Evolutionary conservation across 1,140 invertebrate species (phyloP), one percentile per base, ranked within the genome.

Genomic region (Eriosoma lanigerum): DNA sequence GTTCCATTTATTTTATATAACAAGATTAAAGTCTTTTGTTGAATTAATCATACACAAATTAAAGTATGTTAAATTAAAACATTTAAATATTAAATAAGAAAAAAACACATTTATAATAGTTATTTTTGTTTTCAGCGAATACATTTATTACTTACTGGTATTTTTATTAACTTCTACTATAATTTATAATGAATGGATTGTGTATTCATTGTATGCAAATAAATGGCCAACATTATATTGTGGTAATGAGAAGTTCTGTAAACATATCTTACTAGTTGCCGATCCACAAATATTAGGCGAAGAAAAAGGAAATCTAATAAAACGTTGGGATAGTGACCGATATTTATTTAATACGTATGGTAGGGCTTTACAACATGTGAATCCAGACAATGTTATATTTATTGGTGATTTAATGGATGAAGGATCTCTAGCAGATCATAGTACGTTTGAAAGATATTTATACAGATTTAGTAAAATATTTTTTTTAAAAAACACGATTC

Each of bases 391-490:
- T n/a, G 88, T 97, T 75, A 88, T 94, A 66, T 98, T 96, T 86
- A 87, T 98, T 32, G 96, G 96, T 6, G 96, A 98, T 87, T 87
- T 97, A 64, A 92, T 97, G 87, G 95, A 98, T 85, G 96, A 97
- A 88, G 96, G 96, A 0, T 93, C 93, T 81, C 90, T 92, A 81
- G 90, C 94, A 1, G 88, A 87, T 64, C 85, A 88, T 81, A 85
- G 89, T 81, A 89, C 93, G 83, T 96, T 91, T 86, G 86, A 89
- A 83, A 85, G 86, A 80, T 94, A 94, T 87, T 89, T 90, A 48
- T 86, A 88, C 81, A 89, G 93, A 84, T 89, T 95, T 81, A 87
- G 88, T 66, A 86, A 88, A 83, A 93, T 94, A 85, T 95, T 93
- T 86, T 85, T 72, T 44, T 80, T 83, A 6, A 81, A 84, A 48